phyloP scores from a whole-genome alignment of 2,888 invertebrate genomes.

The Hirtodrosophila confusa region DNA sequence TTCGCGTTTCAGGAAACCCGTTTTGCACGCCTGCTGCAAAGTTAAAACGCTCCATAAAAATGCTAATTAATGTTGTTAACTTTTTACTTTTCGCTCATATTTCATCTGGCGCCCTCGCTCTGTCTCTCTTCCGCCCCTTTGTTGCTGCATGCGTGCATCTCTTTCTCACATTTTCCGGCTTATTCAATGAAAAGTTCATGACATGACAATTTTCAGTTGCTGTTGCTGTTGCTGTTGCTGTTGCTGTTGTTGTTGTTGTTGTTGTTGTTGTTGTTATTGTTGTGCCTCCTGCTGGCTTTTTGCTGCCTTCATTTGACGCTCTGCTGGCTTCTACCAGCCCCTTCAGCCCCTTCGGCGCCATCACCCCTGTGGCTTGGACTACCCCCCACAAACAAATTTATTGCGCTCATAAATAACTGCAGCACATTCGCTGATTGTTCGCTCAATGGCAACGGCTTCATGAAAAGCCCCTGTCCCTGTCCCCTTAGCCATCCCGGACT shows the following conservation, averaged over 20 bases:
- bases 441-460: conserved; percentile 57
- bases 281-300: conserved; percentile 69
- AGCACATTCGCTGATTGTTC: conserved; percentile 76
- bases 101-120: conserved; percentile 45
- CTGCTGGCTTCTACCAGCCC: conserved; percentile 30
- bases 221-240: conserved; percentile 13
- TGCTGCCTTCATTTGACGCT: conserved; percentile 72
- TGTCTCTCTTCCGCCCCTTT: background rate
- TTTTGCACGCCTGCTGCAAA: conserved; percentile 19
- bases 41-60: conserved; percentile 73
- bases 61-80: conserved; percentile 80
- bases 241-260: conserved; percentile 28
- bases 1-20: conserved; percentile 21
- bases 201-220: conserved; percentile 51
- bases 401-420: conserved; percentile 80
- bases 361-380: conserved; percentile 9
- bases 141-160: background rate
- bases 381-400: conserved; percentile 74
- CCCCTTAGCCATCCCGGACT: background rate
- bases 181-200: conserved; percentile 60
- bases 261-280: conserved; percentile 22
- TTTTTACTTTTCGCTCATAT: conserved; percentile 75
- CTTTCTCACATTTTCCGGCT: conserved; percentile 29
- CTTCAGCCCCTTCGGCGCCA: background rate
- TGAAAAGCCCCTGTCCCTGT: conserved; percentile 12